These are phyloP conservation scores for Myotis brandtii DNA, from an alignment of 2,113 vertebrate genomes.

Conservation along the genomic window DNA sequence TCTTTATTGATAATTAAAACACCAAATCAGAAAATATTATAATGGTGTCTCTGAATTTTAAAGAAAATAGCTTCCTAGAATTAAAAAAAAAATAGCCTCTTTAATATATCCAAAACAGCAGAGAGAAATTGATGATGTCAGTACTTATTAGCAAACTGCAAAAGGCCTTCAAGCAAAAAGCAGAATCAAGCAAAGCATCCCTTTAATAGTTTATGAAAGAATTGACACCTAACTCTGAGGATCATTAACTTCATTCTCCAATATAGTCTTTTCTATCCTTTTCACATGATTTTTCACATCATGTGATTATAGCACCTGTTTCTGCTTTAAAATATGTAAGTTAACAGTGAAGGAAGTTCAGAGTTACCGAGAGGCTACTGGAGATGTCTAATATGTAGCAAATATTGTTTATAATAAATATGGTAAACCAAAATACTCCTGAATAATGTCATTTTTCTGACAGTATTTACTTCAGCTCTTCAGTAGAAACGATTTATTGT, in stretches of 20 bases:
- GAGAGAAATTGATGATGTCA: background rate
- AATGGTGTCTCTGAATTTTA: background rate
- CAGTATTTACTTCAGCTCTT: background rate
- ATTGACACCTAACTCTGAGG: background rate
- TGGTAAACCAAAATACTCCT: background rate
- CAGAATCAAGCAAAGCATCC: background rate
- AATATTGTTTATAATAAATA: background rate
- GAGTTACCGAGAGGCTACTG: background rate
- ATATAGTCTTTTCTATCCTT: background rate
- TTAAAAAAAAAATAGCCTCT: background rate
- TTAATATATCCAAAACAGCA: background rate
- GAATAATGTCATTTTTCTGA: background rate
- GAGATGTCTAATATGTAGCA: background rate
- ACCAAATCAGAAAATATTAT: constrained; percentile 16
- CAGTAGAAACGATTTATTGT: background rate
- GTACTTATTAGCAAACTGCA: background rate
- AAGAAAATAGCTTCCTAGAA: background rate
- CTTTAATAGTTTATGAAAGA: background rate
- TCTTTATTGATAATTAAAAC: constrained; percentile 25
- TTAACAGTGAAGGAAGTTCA: background rate
- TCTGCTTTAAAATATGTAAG: background rate
- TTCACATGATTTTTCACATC: background rate
- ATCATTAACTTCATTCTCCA: background rate
- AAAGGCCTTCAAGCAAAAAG: background rate
- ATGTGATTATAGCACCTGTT: background rate